A percentile compares a stretch with the other conserved stretches of the same genome.
Evolutionary conservation across 2,888 invertebrate genomes (phyloP).

Genomic region (Spilosoma lubricipeda): DNA sequence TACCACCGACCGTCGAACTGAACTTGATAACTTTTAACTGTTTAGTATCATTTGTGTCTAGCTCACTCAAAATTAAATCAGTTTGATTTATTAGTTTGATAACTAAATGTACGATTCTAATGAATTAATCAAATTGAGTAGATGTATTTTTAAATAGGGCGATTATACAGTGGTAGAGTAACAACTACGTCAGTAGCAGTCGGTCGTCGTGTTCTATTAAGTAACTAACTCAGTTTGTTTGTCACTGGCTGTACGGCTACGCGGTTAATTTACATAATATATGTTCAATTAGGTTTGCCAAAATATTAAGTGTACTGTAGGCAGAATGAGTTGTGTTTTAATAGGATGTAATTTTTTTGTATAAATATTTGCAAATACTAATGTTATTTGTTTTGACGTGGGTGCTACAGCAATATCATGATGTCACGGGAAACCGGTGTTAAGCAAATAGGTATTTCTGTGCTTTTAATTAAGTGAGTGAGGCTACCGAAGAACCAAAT

Average conservation of each 20-base stretch:
- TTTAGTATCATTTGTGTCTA: background rate
- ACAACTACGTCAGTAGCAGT: too few relatives aligned
- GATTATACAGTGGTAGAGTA: too few relatives aligned
- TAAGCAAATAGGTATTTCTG: too few relatives aligned
- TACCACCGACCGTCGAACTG: conserved; percentile 17
- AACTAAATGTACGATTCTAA: too few relatives aligned
- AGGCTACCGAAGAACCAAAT: too few relatives aligned
- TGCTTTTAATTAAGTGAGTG: too few relatives aligned
- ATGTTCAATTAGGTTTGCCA: conserved; percentile 26
- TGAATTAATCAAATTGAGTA: too few relatives aligned
- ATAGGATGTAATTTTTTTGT: background rate
- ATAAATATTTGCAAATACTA: too few relatives aligned
- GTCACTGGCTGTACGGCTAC: conserved; percentile 16
- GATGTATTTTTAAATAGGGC: too few relatives aligned
- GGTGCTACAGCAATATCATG: too few relatives aligned
- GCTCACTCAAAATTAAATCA: background rate
- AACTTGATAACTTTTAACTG: background rate
- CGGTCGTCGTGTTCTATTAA: background rate
- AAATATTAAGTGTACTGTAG: conserved; percentile 16
- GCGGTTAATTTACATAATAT: conserved; percentile 30
- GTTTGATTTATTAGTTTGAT: background rate
- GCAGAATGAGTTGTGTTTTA: conserved; percentile 18
- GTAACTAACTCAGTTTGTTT: conserved; percentile 5
- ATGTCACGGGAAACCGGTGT: too few relatives aligned
- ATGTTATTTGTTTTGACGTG: too few relatives aligned